Evolutionary conservation across 1,140 invertebrate species (phyloP), one percentile per base, ranked within the genome.

Genomic region (Eueides isabella): DNA sequence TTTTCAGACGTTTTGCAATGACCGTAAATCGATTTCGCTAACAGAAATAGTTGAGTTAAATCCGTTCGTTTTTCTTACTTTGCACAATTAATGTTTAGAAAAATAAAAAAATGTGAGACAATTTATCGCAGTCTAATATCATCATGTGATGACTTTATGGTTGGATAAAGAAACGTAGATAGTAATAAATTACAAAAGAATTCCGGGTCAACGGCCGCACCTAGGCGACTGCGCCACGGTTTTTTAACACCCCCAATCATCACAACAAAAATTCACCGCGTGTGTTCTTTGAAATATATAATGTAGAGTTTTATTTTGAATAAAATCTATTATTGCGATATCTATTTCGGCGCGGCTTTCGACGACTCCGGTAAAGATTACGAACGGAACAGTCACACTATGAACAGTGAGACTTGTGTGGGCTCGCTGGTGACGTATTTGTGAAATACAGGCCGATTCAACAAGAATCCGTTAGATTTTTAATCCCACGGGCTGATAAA

Each of bases 281-380:
- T 79, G 78, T 78, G 82, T 81, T 79, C 76, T 80, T 75, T 77
- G 81, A 85, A 88, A 84, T 82, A 85, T 26, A 26, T 84, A 80
- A 71, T 77, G 74, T 77, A 67, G 75, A 80, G 80, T 80, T 85
- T 88, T 87, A 86, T 89, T 90, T 89, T 85, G 80, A 87, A 87
- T 84, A 76, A 85, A 92, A 92, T 91, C 90, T 90, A 92, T 92
- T 81, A 82, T 75, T 84, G 76, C 68, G 80, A 81, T 80, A 73
- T 89, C 89, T 92, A 92, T 91, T 92, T 93, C 86, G 76, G 85
- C 75, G 78, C 73, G 75, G 81, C 87, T 91, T 85, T 90, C 89
- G 89, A 91, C 86, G 85, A 87, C 88, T 78, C 78, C 79, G 80
- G 80, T 80, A 80, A 79, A 74, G 78, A 80, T 84, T 80, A 78